Percentiles rank a stretch among this genome's conserved stretches.
phyloP scores from a whole-genome alignment of 30 jellyfish, hydroid and myxozoan genomes.

The Catostylus mosaicus region DNA sequence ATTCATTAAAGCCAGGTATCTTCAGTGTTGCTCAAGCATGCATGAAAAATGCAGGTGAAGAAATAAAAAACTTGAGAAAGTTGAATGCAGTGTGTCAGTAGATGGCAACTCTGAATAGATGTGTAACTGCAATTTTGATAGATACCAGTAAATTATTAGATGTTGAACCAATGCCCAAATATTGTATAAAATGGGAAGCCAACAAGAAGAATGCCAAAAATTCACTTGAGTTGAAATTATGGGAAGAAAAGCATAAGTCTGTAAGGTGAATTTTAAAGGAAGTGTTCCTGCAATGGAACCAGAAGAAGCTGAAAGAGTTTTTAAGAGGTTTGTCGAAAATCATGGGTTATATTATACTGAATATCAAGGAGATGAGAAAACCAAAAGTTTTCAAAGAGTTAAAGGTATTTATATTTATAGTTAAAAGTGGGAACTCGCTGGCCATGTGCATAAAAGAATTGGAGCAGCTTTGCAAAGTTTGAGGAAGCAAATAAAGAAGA shows the following conservation, averaged over 20 bases:
- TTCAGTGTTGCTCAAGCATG: neutral
- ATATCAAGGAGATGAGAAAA: neutral
- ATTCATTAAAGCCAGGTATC: neutral
- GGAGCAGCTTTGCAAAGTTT: neutral
- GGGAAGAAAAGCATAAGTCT: neutral
- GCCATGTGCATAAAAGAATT: neutral
- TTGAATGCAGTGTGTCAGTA: neutral
- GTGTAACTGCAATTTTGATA: neutral
- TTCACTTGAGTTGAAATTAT: too few species aligned
- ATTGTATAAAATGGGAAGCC: neutral
- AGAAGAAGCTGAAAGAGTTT: too few species aligned
- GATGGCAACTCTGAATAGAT: neutral
- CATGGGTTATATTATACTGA: neutral
- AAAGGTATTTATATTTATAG: neutral
- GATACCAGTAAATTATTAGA: neutral
- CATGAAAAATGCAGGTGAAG: neutral
- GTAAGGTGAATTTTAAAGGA: neutral
- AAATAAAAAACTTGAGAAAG: neutral
- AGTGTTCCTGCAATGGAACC: too few species aligned
- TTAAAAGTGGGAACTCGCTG: neutral
- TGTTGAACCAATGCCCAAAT: neutral
- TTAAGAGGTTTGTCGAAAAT: neutral
- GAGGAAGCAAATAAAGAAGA: too few species aligned
- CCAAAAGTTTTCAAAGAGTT: neutral
- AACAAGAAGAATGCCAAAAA: too few species aligned